Percentiles rank a stretch among this genome's conserved stretches.
These are phyloP conservation scores for Siderastrea radians DNA, from an alignment of 92 coral and sea anemone genomes.

Conservation along the genomic window DNA sequence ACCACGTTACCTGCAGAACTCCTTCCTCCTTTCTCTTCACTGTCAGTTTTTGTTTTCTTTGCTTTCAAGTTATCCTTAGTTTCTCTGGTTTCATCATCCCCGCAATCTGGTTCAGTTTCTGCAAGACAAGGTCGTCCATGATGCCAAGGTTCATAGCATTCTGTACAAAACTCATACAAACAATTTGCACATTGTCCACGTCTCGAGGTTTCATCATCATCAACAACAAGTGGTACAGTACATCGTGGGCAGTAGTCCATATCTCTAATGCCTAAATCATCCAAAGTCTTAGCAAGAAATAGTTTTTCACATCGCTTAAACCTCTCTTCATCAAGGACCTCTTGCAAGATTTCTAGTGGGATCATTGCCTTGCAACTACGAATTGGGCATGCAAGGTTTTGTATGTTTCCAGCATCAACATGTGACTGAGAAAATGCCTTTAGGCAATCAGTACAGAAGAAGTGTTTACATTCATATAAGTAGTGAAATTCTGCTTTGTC, in stretches of 20 bases:
- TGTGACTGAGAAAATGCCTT: conserved; percentile 76
- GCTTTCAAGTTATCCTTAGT: background rate
- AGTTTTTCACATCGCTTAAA: conserved; percentile 89
- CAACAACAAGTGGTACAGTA: conserved; percentile 79
- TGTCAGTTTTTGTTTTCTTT: conserved; percentile 28
- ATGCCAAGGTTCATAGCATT: conserved; percentile 92
- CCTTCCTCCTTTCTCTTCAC: conserved; percentile 6
- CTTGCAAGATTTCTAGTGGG: conserved; percentile 79
- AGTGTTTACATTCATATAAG: conserved; percentile 86
- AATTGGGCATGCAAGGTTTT: conserved; percentile 76
- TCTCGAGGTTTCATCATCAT: conserved; percentile 79
- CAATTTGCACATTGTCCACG: conserved; percentile 87
- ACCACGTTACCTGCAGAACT: background rate
- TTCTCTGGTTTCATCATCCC: conserved; percentile 5
- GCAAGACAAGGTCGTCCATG: conserved; percentile 67
- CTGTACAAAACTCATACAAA: conserved; percentile 91
- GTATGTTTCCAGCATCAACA: conserved; percentile 79
- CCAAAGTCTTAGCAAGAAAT: conserved; percentile 78
- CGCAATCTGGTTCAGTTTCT: conserved; percentile 48
- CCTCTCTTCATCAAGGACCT: conserved; percentile 73
- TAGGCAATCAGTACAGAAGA: conserved; percentile 86
- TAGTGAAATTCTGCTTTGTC: conserved; percentile 80
- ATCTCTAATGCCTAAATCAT: conserved; percentile 77
- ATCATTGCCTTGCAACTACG: conserved; percentile 73
- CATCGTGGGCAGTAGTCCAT: conserved; percentile 93